Evolutionary conservation across 2,888 invertebrate genomes (phyloP).

Genomic region (Poecilus cupreus): DNA sequence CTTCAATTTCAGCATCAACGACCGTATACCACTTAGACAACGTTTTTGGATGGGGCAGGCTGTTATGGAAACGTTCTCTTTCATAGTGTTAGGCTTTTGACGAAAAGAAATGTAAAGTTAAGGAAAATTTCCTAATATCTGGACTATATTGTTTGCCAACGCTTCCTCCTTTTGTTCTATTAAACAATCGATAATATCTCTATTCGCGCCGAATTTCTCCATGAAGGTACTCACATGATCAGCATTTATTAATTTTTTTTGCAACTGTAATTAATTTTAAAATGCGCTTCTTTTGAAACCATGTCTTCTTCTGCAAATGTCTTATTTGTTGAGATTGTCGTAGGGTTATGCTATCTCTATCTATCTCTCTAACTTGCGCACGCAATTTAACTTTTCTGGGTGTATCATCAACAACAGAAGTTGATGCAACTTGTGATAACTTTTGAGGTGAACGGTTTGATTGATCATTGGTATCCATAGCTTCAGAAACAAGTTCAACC

Average conservation of each 20-base stretch:
- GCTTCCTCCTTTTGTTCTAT: not conserved
- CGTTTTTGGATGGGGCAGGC: not conserved
- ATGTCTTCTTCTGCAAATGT: not conserved
- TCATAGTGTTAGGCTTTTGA: too few relatives aligned
- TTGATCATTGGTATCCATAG: not conserved
- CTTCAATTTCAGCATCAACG: slow-evolving; percentile 44
- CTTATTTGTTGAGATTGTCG: not conserved
- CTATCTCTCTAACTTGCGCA: not conserved
- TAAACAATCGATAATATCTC: not conserved
- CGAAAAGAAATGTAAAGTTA: not conserved
- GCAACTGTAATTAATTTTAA: not conserved
- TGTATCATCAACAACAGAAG: not conserved
- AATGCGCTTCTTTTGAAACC: not conserved
- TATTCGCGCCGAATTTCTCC: not conserved
- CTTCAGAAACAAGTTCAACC: not conserved
- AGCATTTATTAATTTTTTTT: not conserved
- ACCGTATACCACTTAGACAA: not conserved
- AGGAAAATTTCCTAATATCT: not conserved
- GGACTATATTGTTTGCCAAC: not conserved
- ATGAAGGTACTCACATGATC: not conserved
- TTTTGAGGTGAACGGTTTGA: not conserved
- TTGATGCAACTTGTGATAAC: not conserved
- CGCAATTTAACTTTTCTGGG: not conserved
- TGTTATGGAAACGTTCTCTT: not conserved
- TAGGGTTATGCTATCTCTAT: not conserved